A percentile compares a stretch with the other conserved stretches of the same genome.
phyloP scores from a whole-genome alignment of 1,140 invertebrate genomes.

The Drosophila ananassae region DNA sequence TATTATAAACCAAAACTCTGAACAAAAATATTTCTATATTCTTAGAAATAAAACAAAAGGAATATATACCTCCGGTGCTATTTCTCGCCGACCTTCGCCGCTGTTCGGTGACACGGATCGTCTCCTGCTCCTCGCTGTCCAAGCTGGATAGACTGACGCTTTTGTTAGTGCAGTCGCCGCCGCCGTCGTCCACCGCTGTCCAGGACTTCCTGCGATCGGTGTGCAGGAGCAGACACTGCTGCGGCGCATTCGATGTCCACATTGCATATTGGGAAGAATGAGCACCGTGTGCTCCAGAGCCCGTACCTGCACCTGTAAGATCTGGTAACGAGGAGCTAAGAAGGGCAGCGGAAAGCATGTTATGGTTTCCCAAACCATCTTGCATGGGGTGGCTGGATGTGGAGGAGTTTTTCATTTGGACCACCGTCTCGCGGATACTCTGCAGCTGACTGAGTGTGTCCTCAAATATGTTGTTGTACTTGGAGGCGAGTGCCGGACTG shows the following conservation, averaged over 20 bases:
- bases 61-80: slow-evolving; percentile 84
- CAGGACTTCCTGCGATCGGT: slow-evolving; percentile 90
- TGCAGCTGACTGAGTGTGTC: slow-evolving; percentile 84
- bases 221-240: slow-evolving; percentile 82
- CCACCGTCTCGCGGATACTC: slow-evolving; percentile 80
- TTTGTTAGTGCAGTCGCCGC: slow-evolving; percentile 79
- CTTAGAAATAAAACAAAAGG: background rate
- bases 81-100: slow-evolving; percentile 84
- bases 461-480: slow-evolving; percentile 84
- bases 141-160: slow-evolving; percentile 85
- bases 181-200: slow-evolving; percentile 89
- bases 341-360: slow-evolving; percentile 63
- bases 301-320: slow-evolving; percentile 49
- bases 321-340: slow-evolving; percentile 86
- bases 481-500: slow-evolving; percentile 87
- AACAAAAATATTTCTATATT: background rate
- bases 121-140: slow-evolving; percentile 86
- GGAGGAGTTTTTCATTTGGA: slow-evolving; percentile 83
- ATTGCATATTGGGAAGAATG: slow-evolving; percentile 43
- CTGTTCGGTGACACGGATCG: slow-evolving; percentile 80
- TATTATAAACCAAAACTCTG: too few species aligned
- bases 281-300: slow-evolving; percentile 6
- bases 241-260: slow-evolving; percentile 69
- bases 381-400: slow-evolving; percentile 60
- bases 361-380: slow-evolving; percentile 58